Evolutionary conservation across 1,140 invertebrate genomes (phyloP).

Genomic region (Drosophila azteca): DNA sequence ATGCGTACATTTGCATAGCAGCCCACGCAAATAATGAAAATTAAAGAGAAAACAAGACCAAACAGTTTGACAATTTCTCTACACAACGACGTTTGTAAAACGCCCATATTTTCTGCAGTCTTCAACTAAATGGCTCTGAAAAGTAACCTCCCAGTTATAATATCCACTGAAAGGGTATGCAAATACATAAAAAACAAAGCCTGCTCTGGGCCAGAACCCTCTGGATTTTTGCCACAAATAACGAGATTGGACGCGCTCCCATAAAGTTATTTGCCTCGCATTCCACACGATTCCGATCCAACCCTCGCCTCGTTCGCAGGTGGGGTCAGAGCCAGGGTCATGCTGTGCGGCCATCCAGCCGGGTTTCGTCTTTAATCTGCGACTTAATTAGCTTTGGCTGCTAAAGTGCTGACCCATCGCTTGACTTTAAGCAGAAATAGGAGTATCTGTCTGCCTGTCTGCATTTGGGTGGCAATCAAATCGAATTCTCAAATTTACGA

Average conservation of each 20-base stretch:
- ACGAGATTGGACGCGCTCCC: background rate
- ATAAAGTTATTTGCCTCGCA: background rate
- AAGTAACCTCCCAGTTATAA: too few relatives aligned
- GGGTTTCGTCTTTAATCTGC: constrained; percentile 14
- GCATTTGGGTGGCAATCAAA: constrained; percentile 13
- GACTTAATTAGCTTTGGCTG: constrained; percentile 20
- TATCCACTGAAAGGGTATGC: too few relatives aligned
- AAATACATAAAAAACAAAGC: constrained; percentile 32
- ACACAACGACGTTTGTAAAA: too few relatives aligned
- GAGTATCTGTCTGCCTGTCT: background rate
- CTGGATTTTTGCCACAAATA: constrained; percentile 4
- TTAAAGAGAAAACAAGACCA: constrained; percentile 2
- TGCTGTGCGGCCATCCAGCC: constrained; percentile 5
- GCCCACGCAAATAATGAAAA: constrained; percentile 20
- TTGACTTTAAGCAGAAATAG: constrained; percentile 20
- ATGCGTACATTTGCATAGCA: constrained; percentile 36
- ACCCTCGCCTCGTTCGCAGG: constrained; percentile 6
- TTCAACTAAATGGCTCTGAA: too few relatives aligned
- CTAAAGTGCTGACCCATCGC: constrained; percentile 15
- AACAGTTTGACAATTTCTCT: too few relatives aligned
- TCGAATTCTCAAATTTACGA: constrained; percentile 13
- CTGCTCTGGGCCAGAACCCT: background rate
- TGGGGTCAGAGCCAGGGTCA: constrained; percentile 4
- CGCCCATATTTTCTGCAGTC: too few relatives aligned
- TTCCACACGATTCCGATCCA: background rate